Evolutionary conservation across 2,113 vertebrate species (phyloP).

Genomic region (Elaphurus davidianus): DNA sequence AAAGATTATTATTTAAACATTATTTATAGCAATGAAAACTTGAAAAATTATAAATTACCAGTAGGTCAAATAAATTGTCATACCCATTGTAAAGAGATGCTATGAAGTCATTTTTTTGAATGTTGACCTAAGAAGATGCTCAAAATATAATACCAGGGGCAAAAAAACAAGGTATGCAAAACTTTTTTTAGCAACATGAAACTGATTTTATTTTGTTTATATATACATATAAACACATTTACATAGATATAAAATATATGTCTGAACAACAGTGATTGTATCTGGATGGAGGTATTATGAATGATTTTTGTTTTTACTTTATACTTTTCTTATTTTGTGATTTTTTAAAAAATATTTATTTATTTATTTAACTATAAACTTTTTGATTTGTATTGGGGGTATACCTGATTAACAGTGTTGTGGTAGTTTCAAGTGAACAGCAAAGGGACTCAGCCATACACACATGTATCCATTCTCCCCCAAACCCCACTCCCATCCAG

Average conservation of each 20-base stretch:
- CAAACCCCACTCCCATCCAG: background rate
- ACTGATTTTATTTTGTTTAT: background rate
- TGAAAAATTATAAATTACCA: background rate
- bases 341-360: background rate
- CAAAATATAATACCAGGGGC: background rate
- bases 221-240: background rate
- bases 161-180: background rate
- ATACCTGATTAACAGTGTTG: background rate
- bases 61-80: background rate
- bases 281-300: background rate
- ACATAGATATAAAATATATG: background rate
- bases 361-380: background rate
- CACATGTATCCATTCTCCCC: background rate
- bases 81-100: background rate
- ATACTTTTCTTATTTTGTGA: background rate
- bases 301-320: background rate
- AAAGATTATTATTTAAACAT: background rate
- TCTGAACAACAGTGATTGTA: background rate
- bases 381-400: background rate
- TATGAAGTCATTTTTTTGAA: background rate
- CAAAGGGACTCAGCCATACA: background rate
- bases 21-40: background rate
- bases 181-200: background rate
- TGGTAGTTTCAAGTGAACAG: background rate
- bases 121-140: background rate